Base-by-base conservation (phyloP, 2,888 invertebrate species). In the Dorcus parallelipipedus region DNA sequence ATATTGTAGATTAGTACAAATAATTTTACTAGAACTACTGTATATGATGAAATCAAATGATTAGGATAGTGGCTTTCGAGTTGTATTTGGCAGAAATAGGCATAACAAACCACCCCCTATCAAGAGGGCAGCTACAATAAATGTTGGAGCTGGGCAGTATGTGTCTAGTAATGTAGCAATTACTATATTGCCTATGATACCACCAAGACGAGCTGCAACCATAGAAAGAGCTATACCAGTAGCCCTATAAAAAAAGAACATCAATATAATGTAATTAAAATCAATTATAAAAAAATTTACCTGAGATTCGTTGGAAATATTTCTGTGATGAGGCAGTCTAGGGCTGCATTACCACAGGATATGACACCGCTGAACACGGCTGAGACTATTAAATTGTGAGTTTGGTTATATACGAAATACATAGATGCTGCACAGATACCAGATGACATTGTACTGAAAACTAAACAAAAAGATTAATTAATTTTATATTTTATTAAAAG, bases 321-420 rank as follows among this genome's bases (percentile, higher is more conserved):
- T 81, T 96, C 96, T 23, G 93, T 93, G 73, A 93, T 92, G 67
- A 96, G 85, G 75, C 95, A 95, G 81, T 95, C 95, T 62, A 95
- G 82, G 3, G 95, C 91, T 53, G 93, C 93, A 78, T 93, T 93
- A 63, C 93, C 93, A 76, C 92, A 93, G 56, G 92, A 92, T 67
- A 93, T 93, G 58, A 92, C 91, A 52, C 91, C 91, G 74, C 91
- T 92, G 80, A 93, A 93, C 71, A 91, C 83, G 57, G 93, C 92
- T 70, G 91, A 90, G 48, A 93, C 91, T 55, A 91, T 83, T 65
- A 93, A 81, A 78, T 93, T 93, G 76, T 92, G 91, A 47, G 86
- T 83, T 77, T 91, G 91, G 80, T 88, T 91, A 79, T 86, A 87
- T 58, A 93, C 91, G 72, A 91, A 90, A 82, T 88, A 91, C 86